A percentile compares a stretch with the other conserved stretches of the same genome.
Conservation (phyloP, 2,113 vertebrate species). For the Arenaria interpres region DNA sequence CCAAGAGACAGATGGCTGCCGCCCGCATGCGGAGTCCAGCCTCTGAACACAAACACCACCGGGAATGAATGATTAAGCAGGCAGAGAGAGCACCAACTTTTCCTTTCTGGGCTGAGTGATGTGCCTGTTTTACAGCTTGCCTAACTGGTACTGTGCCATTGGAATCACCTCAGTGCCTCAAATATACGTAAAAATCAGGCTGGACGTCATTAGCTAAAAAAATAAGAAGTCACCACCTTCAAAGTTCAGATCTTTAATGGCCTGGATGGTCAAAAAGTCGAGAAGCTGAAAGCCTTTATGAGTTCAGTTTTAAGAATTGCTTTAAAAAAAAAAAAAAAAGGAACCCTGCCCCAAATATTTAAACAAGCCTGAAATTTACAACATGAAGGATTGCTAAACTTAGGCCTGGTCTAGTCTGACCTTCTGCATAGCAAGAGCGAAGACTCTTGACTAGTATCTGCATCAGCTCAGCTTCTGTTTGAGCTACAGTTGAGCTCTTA, state of each 20-base stretch:
- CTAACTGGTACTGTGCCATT: not conserved
- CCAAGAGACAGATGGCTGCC: constrained; percentile 52
- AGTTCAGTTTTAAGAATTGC: constrained; percentile 14
- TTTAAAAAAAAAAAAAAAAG: not conserved
- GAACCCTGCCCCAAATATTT: constrained; percentile 18
- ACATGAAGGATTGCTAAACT: constrained; percentile 22
- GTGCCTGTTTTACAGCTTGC: not conserved
- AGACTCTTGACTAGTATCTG: not conserved
- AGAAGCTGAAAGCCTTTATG: constrained; percentile 8
- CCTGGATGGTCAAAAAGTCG: not conserved
- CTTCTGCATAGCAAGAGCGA: not conserved
- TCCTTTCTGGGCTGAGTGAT: constrained; percentile 10
- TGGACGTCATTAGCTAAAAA: not conserved
- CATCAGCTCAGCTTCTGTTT: constrained; percentile 15
- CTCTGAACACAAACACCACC: not conserved
- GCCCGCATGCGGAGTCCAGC: not conserved
- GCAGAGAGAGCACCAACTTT: not conserved
- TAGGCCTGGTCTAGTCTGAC: constrained; percentile 21
- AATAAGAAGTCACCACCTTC: not conserved
- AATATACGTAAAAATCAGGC: not conserved
- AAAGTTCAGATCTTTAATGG: not conserved
- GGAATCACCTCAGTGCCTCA: not conserved
- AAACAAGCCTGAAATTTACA: constrained; percentile 44
- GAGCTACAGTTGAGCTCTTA: not conserved
- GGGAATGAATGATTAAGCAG: constrained; percentile 27